Evolutionary conservation across 2,888 invertebrate species (phyloP), one percentile per base, ranked within the genome.

Genomic region (Hofmannophila pseudospretella): DNA sequence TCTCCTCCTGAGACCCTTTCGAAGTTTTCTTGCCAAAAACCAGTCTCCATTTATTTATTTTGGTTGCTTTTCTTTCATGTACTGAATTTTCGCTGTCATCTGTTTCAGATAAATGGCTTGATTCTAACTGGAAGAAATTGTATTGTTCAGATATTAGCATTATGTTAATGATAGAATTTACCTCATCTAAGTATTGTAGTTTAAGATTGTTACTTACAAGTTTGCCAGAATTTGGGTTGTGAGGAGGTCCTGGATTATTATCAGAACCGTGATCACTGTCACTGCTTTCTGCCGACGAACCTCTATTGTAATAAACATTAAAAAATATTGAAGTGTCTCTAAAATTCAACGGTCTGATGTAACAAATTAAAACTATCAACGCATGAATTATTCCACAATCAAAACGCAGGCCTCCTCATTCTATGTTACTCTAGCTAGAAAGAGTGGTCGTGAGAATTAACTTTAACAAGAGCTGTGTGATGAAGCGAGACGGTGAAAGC

Each of bases 201-300:
- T n/a, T n/a, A n/a, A n/a, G n/a, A n/a, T n/a, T n/a, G n/a, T n/a
- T 2, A 23, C 23, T 23, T 23, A 23, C 23, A 23, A n/a, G n/a
- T n/a, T 2, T n/a, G 8, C n/a, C 23, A 23, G 1, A 8, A 23
- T 4, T n/a, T n/a, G 8, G 23, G 23, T 23, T n/a, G n/a, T n/a
- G 3, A n/a, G 23, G 8, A 23, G 23, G 23, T n/a, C n/a, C n/a
- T 8, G 4, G 3, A n/a, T 23, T 1, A n/a, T 8, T 19, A n/a
- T 10, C 30, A 19, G 19, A 30, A 32, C 50, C 55, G 8, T 43
- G 38, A 26, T 65, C 61, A 23, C 51, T 59, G 10, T 65, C 61
- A 25, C 51, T 59, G 12, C 52, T 47, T 12, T 72, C 69, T 23
- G 68, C 73, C 2, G 77, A 70, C 4, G 67, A 68, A 16, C 67